phyloP scores from a whole-genome alignment of 2,797 vertebrate species.

The Zalophus californianus region DNA sequence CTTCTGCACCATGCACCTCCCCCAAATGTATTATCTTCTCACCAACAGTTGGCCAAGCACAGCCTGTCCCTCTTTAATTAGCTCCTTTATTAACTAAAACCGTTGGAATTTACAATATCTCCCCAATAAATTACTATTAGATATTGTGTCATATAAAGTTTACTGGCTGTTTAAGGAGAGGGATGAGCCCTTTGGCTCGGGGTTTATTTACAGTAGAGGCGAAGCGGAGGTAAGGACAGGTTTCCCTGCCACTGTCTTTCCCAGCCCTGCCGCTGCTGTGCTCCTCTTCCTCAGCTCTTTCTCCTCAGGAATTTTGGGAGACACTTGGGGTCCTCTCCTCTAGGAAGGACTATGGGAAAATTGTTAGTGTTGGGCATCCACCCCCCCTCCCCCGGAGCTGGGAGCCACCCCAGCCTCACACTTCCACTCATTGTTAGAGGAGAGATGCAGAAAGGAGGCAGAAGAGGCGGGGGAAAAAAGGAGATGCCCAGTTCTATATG shows the following conservation, averaged over 20 bases:
- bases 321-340: background rate
- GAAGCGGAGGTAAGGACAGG: conserved; percentile 73
- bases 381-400: background rate
- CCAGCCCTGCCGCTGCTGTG: background rate
- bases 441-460: background rate
- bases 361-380: background rate
- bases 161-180: conserved; percentile 90
- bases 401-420: background rate
- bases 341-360: background rate
- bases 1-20: background rate
- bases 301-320: background rate
- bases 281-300: background rate
- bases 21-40: conserved; percentile 61
- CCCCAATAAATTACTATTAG: conserved; percentile 89
- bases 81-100: conserved; percentile 90
- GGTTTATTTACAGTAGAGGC: conserved; percentile 84
- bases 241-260: conserved; percentile 60
- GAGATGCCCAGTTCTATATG: fast-evolving
- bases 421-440: background rate
- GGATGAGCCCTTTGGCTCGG: conserved; percentile 86
- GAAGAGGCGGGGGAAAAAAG: background rate
- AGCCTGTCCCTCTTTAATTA: conserved; percentile 86
- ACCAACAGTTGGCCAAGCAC: conserved; percentile 76
- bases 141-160: conserved; percentile 91
- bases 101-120: conserved; percentile 88